phyloP scores from a whole-genome alignment of 2,113 vertebrate genomes.

The Hippolais icterina region DNA sequence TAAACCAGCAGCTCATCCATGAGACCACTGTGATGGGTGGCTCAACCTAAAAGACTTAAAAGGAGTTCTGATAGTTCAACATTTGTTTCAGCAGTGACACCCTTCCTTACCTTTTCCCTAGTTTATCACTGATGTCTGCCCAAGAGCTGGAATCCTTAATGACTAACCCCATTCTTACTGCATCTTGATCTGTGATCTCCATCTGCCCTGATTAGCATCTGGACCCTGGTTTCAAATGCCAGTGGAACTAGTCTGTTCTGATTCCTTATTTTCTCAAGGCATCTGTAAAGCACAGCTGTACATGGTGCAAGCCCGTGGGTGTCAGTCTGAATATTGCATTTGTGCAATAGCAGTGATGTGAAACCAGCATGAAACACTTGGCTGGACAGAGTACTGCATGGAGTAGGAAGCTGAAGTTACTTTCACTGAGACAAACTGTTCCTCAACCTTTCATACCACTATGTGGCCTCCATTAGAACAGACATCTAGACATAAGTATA shows the following conservation, averaged over 20 bases:
- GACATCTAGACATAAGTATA: neutral
- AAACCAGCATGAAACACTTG: neutral
- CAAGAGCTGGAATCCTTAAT: neutral
- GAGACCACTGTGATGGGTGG: neutral
- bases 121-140: neutral
- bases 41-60: neutral
- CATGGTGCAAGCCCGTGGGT: rapidly evolving
- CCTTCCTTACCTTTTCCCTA: neutral
- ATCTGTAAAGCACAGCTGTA: neutral
- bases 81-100: neutral
- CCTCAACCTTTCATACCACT: rapidly evolving
- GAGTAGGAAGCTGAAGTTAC: neutral
- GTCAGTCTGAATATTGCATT: neutral
- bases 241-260: neutral
- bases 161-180: neutral
- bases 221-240: neutral
- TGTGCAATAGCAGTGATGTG: neutral
- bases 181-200: neutral
- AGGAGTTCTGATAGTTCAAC: neutral
- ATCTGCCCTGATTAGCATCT: neutral
- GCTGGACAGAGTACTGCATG: neutral
- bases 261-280: neutral
- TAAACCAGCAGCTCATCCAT: neutral
- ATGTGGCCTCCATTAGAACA: rapidly evolving
- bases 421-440: neutral